These are phyloP conservation scores for Esox niger DNA, from an alignment of 2,113 vertebrate genomes.

Conservation along the genomic window DNA sequence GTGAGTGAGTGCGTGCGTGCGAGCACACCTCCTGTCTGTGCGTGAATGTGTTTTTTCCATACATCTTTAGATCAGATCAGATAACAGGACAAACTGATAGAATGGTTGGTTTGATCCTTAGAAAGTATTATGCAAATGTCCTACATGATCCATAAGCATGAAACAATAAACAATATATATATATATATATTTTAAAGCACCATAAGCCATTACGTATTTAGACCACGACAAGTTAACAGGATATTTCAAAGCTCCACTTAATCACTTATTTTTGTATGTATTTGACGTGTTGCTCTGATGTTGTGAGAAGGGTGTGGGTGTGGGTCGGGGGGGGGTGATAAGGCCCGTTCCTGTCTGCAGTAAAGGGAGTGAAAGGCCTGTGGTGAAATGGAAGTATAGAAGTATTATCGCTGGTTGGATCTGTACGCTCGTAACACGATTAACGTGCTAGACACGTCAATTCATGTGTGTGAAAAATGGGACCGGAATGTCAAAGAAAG, in stretches of 20 bases:
- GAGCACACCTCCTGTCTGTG: too few relatives aligned
- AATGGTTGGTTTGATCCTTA: not conserved
- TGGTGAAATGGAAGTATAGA: not conserved
- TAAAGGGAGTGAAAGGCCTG: not conserved
- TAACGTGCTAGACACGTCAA: not conserved
- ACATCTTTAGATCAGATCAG: conserved; percentile 2
- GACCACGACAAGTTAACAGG: not conserved
- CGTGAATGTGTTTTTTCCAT: not conserved
- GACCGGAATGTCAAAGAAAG: not conserved
- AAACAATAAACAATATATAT: not conserved
- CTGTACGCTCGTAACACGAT: not conserved
- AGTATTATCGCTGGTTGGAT: not conserved
- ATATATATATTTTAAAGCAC: not conserved
- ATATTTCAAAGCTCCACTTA: too few relatives aligned
- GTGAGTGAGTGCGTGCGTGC: conserved; percentile 14
- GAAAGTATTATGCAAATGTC: not conserved
- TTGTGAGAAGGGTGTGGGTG: not conserved
- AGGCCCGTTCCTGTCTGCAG: not conserved
- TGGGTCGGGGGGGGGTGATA: not conserved
- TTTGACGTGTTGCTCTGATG: not conserved
- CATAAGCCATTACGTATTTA: not conserved
- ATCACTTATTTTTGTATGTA: too few relatives aligned
- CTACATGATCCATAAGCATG: not conserved
- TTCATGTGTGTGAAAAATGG: not conserved
- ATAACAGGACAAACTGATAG: not conserved